Evolutionary conservation across 2,888 invertebrate species (phyloP), one percentile per base, ranked within the genome.

Genomic region (Agelastica alni): DNA sequence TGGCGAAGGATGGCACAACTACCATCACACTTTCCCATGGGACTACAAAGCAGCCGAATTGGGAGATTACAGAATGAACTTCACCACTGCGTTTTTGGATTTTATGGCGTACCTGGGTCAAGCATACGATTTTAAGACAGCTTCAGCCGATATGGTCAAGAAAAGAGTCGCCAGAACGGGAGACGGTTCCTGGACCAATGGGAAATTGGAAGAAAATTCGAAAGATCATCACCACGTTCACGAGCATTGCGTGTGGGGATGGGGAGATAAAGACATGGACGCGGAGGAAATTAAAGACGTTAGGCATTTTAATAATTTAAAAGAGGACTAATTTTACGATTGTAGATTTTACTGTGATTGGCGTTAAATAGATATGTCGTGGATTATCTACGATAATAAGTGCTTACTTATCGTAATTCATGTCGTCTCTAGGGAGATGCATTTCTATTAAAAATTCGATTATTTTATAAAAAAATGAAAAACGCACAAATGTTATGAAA

Each of bases 1-100:
- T 77, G 93, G 93, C 0, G 93, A 93, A 75, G 95, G 95, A 3
- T 96, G 92, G 89, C 95, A 95, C 79, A 95, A 95, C 78, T 95
- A 92, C 76, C 95, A 95, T 74, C 95, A 95, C 77, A 88, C 89
- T 0, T 95, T 95, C 76, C 94, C 94, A 0, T 92, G 91, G 88
- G 95, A 95, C 75, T 95, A 95, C 81, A 89, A 91, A 70, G 89
- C 94, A 17, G 87, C 92, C 4, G 95, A 96, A 74, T 79, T 91
- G n/a, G 91, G 91, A 9, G 66, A 70, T 42, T 74, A 75, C 56
- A 57, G 59, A 13, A 49, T 67, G 13, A 76, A 76, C 55, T 63
- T 68, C 17, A 71, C 72, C 2, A 72, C 73, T 0, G 68, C 66
- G 9, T 67, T 75, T 42, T 61, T 76, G 12, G 74, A 75, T 49